Evolutionary conservation across 2,888 invertebrate genomes (phyloP).

Genomic region (Cephalotes varians): DNA sequence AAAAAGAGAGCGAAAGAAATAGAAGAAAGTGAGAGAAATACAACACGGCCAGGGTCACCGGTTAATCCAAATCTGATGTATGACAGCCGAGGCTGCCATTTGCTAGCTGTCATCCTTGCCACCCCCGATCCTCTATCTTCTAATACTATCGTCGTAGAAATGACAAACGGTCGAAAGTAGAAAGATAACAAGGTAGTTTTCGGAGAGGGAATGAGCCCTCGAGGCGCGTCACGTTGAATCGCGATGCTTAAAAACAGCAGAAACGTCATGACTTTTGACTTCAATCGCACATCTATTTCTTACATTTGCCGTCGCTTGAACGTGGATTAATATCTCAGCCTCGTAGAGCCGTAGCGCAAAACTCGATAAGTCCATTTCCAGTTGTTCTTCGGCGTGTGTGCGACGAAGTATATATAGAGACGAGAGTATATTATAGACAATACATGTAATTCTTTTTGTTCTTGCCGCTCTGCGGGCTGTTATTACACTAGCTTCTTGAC

Average conservation of each 20-base stretch:
- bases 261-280: slow-evolving; percentile 17
- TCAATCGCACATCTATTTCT: background rate
- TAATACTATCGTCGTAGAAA: slow-evolving; percentile 64
- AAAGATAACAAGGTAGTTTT: slow-evolving; percentile 70
- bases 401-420: background rate
- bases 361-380: slow-evolving; percentile 37
- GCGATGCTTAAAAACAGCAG: slow-evolving; percentile 59
- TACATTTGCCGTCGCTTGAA: slow-evolving; percentile 5
- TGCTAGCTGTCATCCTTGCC: slow-evolving; percentile 36
- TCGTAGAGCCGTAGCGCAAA: background rate
- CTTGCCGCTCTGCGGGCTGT: background rate
- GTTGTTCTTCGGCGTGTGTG: background rate
- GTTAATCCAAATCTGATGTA: slow-evolving; percentile 68
- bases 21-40: background rate
- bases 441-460: background rate
- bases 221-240: slow-evolving; percentile 52
- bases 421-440: background rate
- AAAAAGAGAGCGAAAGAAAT: background rate
- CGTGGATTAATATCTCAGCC: slow-evolving; percentile 23
- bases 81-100: slow-evolving; percentile 49
- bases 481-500: slow-evolving; percentile 2
- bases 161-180: slow-evolving; percentile 71
- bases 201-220: slow-evolving; percentile 35
- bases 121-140: slow-evolving; percentile 32
- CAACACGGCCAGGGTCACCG: slow-evolving; percentile 13